A percentile compares a stretch with the other conserved stretches of the same genome.
These are phyloP conservation scores for Tipula helvola DNA, from an alignment of 2,888 invertebrate genomes.

Conservation along the genomic window DNA sequence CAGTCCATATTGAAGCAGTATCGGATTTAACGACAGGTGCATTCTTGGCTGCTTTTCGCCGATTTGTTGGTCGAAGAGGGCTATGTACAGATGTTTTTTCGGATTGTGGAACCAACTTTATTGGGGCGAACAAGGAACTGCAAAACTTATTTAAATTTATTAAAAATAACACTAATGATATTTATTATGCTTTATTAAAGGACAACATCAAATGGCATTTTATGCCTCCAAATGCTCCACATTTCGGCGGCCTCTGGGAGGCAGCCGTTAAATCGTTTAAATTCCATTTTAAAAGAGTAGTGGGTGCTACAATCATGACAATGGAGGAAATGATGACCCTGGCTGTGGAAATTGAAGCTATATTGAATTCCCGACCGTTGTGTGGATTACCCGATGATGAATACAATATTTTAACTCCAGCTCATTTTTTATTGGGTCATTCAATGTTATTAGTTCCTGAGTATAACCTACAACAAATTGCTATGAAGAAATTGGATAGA, in stretches of 20 bases:
- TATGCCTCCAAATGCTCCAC: neutral
- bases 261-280: neutral
- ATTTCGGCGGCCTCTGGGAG: neutral
- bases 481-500: conserved; percentile 15
- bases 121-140: neutral
- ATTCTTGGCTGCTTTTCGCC: neutral
- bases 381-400: too few species aligned
- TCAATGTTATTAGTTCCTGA: conserved; percentile 17
- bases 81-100: neutral
- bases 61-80: neutral
- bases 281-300: conserved; percentile 11
- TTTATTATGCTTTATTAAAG: neutral
- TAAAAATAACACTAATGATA: conserved; percentile 8
- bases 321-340: conserved; percentile 25
- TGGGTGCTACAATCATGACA: conserved; percentile 20
- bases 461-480: conserved; percentile 15
- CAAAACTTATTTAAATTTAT: neutral
- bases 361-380: conserved; percentile 25
- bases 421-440: conserved; percentile 9
- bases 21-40: neutral
- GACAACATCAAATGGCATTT: neutral
- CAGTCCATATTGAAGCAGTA: neutral
- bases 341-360: conserved; percentile 23
- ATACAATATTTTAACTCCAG: conserved; percentile 17
- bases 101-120: neutral